Conservation (phyloP, 2,113 vertebrate genomes). For the Sarotherodon lohbergeri region DNA sequence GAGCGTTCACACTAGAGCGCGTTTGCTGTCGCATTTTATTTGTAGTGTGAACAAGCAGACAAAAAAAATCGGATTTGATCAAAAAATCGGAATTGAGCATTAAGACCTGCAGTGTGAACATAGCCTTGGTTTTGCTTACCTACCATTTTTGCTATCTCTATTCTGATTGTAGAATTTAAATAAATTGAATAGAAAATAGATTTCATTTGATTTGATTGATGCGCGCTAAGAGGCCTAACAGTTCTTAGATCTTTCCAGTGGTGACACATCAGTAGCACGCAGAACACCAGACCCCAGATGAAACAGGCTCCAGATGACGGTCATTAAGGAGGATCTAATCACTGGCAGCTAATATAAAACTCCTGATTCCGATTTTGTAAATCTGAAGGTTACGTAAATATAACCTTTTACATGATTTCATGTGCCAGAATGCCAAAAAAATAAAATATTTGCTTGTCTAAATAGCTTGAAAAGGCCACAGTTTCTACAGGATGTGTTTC, state of each 20-base stretch:
- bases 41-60: too few species aligned
- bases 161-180: not conserved
- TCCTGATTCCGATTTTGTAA: not conserved
- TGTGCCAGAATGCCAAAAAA: rapidly evolving
- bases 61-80: too few species aligned
- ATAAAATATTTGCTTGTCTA: not conserved
- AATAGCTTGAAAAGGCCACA: not conserved
- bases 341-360: not conserved
- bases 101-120: too few species aligned
- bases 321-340: not conserved
- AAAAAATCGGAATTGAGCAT: too few species aligned
- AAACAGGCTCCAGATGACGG: not conserved
- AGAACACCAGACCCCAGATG: not conserved
- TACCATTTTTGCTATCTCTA: not conserved
- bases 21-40: too few species aligned
- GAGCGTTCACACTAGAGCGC: too few species aligned
- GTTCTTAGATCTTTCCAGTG: not conserved
- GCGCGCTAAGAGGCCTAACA: not conserved
- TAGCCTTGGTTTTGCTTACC: not conserved
- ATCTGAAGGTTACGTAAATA: not conserved
- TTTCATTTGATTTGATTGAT: not conserved
- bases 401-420: not conserved
- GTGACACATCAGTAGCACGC: not conserved
- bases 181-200: not conserved
- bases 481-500: not conserved